Conservation (phyloP, 2,888 invertebrate species). For the Scaptomyza caliginosa region DNA sequence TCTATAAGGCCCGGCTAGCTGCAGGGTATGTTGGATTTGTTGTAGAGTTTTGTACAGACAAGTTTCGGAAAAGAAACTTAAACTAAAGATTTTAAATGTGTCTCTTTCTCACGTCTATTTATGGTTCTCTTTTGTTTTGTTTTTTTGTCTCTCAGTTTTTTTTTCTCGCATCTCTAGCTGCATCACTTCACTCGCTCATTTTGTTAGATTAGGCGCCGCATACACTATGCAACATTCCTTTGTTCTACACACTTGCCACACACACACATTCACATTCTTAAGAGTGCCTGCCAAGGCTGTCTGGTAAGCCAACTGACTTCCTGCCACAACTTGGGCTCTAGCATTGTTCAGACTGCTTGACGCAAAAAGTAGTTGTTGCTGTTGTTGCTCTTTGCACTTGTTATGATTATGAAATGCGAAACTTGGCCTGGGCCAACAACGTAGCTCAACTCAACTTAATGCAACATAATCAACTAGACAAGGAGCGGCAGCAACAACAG, state of each 20-base stretch:
- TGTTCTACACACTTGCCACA: constrained; percentile 28
- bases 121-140: no score
- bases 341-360: constrained; percentile 55
- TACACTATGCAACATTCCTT: constrained; percentile 33
- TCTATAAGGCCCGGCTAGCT: background rate
- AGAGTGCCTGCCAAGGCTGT: constrained; percentile 48
- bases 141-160: background rate
- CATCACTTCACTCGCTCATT: background rate
- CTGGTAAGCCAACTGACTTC: constrained; percentile 33
- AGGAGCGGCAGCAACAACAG: constrained; percentile 3
- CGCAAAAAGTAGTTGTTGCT: constrained; percentile 25
- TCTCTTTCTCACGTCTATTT: no score
- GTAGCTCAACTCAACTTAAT: constrained; percentile 1
- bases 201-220: constrained; percentile 10
- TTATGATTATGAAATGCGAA: constrained; percentile 64
- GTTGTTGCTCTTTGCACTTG: constrained; percentile 31
- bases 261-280: constrained; percentile 2
- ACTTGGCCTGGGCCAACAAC: constrained; percentile 22
- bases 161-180: background rate
- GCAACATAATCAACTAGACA: constrained; percentile 16
- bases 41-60: no score
- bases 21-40: constrained; percentile 4
- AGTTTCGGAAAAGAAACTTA: no score
- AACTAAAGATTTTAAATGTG: no score
- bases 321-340: constrained; percentile 32